Percentiles rank a stretch among this genome's conserved stretches.
These are phyloP conservation scores for Ceryle rudis DNA, from an alignment of 2,797 vertebrate genomes.

Conservation along the genomic window DNA sequence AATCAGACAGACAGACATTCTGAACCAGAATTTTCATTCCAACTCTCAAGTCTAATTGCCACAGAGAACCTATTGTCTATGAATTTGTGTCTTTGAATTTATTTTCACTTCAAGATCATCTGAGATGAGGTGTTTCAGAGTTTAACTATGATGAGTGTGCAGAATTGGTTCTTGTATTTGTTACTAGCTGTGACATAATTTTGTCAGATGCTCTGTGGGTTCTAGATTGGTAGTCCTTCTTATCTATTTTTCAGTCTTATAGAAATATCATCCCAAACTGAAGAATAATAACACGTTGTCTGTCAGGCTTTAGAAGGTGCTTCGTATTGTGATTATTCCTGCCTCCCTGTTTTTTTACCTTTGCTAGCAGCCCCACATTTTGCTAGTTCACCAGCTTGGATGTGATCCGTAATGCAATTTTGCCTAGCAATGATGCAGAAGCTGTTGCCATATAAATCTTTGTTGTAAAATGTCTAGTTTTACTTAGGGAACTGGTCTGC, in stretches of 20 bases:
- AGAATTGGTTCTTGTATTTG: neutral
- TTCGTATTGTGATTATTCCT: neutral
- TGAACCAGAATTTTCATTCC: neutral
- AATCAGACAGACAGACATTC: neutral
- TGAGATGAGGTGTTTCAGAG: neutral
- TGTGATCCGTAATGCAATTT: neutral
- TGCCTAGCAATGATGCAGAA: neutral
- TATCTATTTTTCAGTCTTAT: neutral
- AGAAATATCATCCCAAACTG: neutral
- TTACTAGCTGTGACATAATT: neutral
- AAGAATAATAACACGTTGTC: fast-evolving
- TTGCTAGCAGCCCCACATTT: neutral
- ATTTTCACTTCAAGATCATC: neutral
- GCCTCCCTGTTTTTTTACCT: neutral
- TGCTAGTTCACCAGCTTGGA: neutral
- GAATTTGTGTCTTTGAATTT: neutral
- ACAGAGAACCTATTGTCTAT: neutral
- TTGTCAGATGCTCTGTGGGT: neutral
- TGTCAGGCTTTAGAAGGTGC: neutral
- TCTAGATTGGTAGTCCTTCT: neutral
- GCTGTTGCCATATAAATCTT: neutral
- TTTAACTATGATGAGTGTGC: neutral
- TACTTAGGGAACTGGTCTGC: neutral
- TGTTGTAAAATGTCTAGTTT: neutral
- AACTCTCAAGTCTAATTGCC: neutral